Evolutionary conservation across 1,140 invertebrate genomes (phyloP), one percentile per base, ranked within the genome.

Genomic region (Parasteatoda tepidariorum): DNA sequence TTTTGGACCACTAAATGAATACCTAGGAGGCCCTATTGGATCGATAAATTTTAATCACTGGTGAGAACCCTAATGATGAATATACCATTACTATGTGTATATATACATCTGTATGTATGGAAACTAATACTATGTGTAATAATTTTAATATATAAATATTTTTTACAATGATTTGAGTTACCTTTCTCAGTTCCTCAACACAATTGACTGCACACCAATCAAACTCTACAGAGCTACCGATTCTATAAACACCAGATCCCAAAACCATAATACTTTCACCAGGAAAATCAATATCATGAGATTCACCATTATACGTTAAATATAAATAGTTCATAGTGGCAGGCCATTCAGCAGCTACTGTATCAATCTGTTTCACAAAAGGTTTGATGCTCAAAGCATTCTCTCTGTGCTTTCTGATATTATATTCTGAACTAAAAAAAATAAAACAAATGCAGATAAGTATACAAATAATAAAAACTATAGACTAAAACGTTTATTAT

Each of bases 181-280:
- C 92, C 85, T 95, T 94, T 85, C 95, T 92, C 18, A 99, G 88
- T 89, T 99, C 97, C 75, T 94, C 91, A 33, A 99, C 91, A 88
- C 98, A 99, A 33, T 97, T 96, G 11, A 99, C 98, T 55, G 98
- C 97, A 89, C 98, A 99, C 95, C 97, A 99, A 90, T 99, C 98
- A 90, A 99, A 99, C 90, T 99, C 98, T 1, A 99, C 98, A 1
- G 97, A 99, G 87, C 96, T 98, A 4, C 98, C 98, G 85, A 99
- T 99, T 76, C 98, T 92, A 88, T 99, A 99, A 0, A 99, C 98
- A 2, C 98, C 98, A 22, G 98, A 99, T 18, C 98, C 92, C 41
- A 93, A 86, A 4, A 92, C 92, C 88, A 92, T 90, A 34, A 90
- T 88, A 61, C 68, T 68, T 15, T 66, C 57, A 9, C 68, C 66